Conservation (phyloP, 2,797 vertebrate genomes). For the Lepus townsendii region DNA sequence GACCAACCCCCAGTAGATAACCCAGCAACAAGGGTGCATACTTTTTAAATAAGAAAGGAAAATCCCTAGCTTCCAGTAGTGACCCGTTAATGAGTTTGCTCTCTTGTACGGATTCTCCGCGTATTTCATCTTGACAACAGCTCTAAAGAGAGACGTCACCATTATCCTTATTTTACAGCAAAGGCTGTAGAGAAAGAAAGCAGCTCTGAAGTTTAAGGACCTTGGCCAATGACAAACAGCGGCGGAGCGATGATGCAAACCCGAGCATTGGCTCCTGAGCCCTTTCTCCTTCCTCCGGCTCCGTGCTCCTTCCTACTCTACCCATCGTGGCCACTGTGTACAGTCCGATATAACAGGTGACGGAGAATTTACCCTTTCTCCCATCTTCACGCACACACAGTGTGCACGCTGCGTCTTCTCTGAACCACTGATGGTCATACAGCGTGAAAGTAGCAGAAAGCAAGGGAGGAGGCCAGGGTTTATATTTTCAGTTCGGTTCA, state of each 20-base stretch:
- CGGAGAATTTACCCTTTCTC: not conserved
- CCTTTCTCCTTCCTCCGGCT: not conserved
- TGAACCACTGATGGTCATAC: not conserved
- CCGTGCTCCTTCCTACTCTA: too few species aligned
- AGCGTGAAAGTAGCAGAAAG: not conserved
- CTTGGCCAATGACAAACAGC: not conserved
- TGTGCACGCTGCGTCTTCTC: not conserved
- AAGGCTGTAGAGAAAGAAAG: not conserved
- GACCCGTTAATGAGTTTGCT: not conserved
- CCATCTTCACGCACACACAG: not conserved
- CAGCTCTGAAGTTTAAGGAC: not conserved
- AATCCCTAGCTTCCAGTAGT: not conserved
- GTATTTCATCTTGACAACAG: not conserved
- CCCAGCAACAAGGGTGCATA: not conserved
- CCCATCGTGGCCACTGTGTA: not conserved
- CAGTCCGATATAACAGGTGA: not conserved
- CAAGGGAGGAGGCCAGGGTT: not conserved
- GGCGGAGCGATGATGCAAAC: not conserved
- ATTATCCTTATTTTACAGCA: not conserved
- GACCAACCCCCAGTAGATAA: not conserved
- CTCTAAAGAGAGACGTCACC: not conserved
- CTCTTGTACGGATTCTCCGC: not conserved
- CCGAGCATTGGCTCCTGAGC: not conserved
- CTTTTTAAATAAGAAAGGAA: not conserved
- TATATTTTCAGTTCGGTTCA: conserved; percentile 18